Base-by-base conservation (phyloP, 2,797 vertebrate species). In the Rhinella marina region DNA sequence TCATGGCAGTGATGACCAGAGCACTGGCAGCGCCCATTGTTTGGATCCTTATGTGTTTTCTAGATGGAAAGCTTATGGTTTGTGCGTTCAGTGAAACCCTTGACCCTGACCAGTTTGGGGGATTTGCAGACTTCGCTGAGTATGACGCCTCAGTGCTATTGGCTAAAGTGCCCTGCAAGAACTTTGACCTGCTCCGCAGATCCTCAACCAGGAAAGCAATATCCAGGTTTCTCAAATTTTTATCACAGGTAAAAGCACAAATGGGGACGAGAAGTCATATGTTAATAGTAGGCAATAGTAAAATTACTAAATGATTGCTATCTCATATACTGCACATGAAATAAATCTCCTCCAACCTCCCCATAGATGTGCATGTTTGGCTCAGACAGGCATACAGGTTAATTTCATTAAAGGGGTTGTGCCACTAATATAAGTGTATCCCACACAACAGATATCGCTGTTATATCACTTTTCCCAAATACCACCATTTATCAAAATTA, bases 191-290 rank as follows among this genome's bases (percentile, higher is more conserved):
- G 14, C 87, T 88, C 11, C 62, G 7, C 0, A 57, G 2, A 19
- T 84, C 81, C 23, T 57, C 81, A 13, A 88, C 87, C 61, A 78
- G 87, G 9, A 88, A 88, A 62, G 87, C 87, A 61, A 88, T 88
- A 57, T 84, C 81, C 23, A 68, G 87, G 54, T 88, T 88, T 27
- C 87, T 88, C 13, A 88, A 88, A 79, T 84, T 59, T 32, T 68
- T 84, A n/a, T 88, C 87, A 78, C 87, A 88, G 81, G 87, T 88
- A 87, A 88, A 73, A 78, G n/a, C 41, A 41, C 41, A 41, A 41
- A 41, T 14, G 27, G 27, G 9, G 12, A 29, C 14, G 41, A 5
- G 41, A 41, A 41, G 41, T 41, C 41, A 41, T 41, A 41, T 41
- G 41, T 41, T 41, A 41, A 66, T 29, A 29, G 25, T 68, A 68